A percentile compares a stretch with the other conserved stretches of the same genome.
Evolutionary conservation across 2,888 invertebrate genomes (phyloP).

Genomic region (Oasisia sp.): DNA sequence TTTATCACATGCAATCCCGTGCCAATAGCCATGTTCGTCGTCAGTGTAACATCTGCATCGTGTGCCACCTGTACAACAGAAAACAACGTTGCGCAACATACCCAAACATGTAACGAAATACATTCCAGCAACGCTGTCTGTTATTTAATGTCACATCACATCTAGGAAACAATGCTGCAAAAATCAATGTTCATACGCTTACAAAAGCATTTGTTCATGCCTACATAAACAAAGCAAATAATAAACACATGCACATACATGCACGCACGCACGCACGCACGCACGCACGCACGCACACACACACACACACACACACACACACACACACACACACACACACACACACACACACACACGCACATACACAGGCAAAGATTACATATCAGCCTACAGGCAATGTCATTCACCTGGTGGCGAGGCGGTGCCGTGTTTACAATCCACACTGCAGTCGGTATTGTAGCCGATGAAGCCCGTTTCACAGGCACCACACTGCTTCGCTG

Average conservation of each 20-base stretch:
- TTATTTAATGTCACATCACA: background rate
- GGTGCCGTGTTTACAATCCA: conserved; percentile 49
- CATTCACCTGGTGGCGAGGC: conserved; percentile 44
- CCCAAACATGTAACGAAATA: background rate
- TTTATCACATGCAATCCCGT: conserved; percentile 46
- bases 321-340: too few relatives aligned
- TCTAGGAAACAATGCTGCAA: background rate
- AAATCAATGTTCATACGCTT: background rate
- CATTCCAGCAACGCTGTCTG: background rate
- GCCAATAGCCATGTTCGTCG: conserved; percentile 49
- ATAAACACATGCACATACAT: too few relatives aligned
- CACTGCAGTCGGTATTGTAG: conserved; percentile 48
- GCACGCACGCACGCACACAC: too few relatives aligned
- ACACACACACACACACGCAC: too few relatives aligned
- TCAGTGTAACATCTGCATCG: conserved; percentile 49
- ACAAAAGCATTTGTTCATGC: background rate
- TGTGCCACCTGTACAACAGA: conserved; percentile 14
- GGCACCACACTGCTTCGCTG: conserved; percentile 43
- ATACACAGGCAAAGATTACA: background rate
- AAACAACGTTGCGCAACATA: background rate
- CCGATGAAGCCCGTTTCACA: conserved; percentile 50
- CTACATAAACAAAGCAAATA: too few relatives aligned
- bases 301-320: too few relatives aligned
- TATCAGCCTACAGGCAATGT: background rate
- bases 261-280: too few relatives aligned